Evolutionary conservation across 2,797 vertebrate species (phyloP), one percentile per base, ranked within the genome.

Genomic region (Poecilia wingei): DNA sequence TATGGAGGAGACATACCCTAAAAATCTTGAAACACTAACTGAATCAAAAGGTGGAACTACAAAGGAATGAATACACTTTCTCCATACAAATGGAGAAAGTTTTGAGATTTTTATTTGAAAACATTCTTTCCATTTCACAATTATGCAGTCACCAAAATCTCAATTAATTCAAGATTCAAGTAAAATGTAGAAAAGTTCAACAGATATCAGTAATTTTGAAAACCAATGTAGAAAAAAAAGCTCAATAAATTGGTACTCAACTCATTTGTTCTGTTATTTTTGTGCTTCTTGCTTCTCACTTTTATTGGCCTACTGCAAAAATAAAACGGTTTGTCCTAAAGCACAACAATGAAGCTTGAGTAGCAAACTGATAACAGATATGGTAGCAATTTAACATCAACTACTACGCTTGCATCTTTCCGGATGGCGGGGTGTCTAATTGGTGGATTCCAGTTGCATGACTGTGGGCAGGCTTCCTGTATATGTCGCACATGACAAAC

Each of bases 391-490:
- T 81, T 85, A 89, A 85, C 12, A 81, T 74, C 73, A 69, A 80
- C 86, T 82, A 4, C 80, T 82, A 73, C 72, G 79, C 84, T 79
- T 83, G 82, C 81, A 81, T 82, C 82, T 86, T 43, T 89, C 84
- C 82, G 74, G 82, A 85, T 87, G 82, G 78, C 83, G 82, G 31
- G 75, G 84, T 84, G 83, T 74, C 74, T 82, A 87, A 91, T 87
- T 87, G 92, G 84, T 90, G 75, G 82, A 88, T 91, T 85, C 81
- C 75, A 53, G 76, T 79, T 80, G 92, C 89, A 87, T 87, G 89
- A 83, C 87, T 93, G 92, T 85, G 90, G 92, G 84, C 74, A 87
- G 85, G 85, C 79, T 94, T 93, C 89, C 92, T 91, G 88, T 93
- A 92, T 89, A 75, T 93, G 91, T 91, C 77, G 85, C 91, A 89